Evolutionary conservation across 2,113 vertebrate species (phyloP), one percentile per base, ranked within the genome.

Genomic region (Corydoras sp.): DNA sequence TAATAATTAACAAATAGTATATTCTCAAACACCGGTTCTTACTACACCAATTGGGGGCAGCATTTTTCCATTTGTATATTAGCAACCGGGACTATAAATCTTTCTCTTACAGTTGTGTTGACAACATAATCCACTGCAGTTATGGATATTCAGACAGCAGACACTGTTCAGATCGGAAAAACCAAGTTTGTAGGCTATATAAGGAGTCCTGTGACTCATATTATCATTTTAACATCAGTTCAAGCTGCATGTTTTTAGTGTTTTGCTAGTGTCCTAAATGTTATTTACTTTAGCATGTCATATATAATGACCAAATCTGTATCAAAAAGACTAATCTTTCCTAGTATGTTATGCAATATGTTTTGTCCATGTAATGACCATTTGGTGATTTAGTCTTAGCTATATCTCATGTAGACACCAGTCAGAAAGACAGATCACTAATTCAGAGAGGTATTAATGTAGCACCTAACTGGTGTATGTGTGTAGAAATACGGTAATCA

Each of bases 141-240:
- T 77, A 70, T 77, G 66, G 58, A 72, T 77, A 80, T 80, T 75
- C 72, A 77, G 65, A 75, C 66, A 67, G 63, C 76, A 70, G 69
- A 69, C 72, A 65, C 53, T 70, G 55, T 67, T 70, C 69, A 75
- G 67, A 63, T 66, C 58, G 66, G 69, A 67, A 73, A 62, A 70
- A 55, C 65, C 66, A 65, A 14, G 5, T 54, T 59, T 75, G 55
- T 62, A 71, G 58, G 69, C 65, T 59, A 54, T 73, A 60, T 69
- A 73, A 72, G 53, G 15, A 59, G 56, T 5, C 30, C 43, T 55
- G 55, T 67, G 58, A 69, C 69, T 70, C 31, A 65, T 49, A 64
- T 62, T 43, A 61, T 56, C 48, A 63, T 12, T 43, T 64, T 14
- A 76, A 67, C 49, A 68, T 67, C n/a, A 75, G 65, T 65, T 24